Percentiles rank a stretch among this genome's conserved stretches.
These are phyloP conservation scores for Gallinago media DNA, from an alignment of 2,113 vertebrate genomes.

Conservation along the genomic window DNA sequence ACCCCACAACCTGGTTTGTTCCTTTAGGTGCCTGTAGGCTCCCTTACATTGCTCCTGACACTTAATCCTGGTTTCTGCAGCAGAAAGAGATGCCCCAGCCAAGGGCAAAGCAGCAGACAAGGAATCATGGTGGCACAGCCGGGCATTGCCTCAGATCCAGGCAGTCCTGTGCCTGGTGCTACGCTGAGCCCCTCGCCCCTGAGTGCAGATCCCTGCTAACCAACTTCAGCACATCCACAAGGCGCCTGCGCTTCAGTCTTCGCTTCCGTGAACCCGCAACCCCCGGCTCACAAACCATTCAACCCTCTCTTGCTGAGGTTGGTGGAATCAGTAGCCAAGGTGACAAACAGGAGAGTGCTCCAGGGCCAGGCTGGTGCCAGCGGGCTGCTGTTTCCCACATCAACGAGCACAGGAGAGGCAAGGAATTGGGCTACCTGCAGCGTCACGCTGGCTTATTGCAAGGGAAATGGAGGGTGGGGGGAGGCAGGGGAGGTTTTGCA, in stretches of 20 bases:
- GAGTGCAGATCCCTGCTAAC: accelerated
- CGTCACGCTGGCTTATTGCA: accelerated
- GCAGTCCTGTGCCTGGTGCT: accelerated
- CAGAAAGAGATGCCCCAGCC: accelerated
- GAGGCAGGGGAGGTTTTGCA: background rate
- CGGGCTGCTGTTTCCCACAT: accelerated
- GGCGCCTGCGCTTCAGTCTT: accelerated
- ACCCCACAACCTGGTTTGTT: background rate
- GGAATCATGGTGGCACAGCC: accelerated
- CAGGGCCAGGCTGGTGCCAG: background rate
- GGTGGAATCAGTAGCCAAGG: background rate
- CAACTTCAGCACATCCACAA: accelerated
- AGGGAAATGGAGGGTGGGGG: accelerated
- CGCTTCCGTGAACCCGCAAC: background rate
- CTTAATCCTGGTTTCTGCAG: background rate
- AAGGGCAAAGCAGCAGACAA: accelerated
- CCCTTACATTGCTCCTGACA: accelerated
- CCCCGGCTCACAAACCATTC: background rate
- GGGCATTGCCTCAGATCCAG: accelerated
- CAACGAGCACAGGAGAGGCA: background rate
- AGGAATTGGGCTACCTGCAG: background rate
- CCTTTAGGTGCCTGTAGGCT: accelerated
- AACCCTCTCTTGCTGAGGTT: background rate
- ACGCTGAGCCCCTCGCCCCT: accelerated
- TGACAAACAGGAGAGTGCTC: background rate